Base-by-base conservation (phyloP, 37 sponge, comb jelly and placozoan species). In the Haliclona indistincta region DNA sequence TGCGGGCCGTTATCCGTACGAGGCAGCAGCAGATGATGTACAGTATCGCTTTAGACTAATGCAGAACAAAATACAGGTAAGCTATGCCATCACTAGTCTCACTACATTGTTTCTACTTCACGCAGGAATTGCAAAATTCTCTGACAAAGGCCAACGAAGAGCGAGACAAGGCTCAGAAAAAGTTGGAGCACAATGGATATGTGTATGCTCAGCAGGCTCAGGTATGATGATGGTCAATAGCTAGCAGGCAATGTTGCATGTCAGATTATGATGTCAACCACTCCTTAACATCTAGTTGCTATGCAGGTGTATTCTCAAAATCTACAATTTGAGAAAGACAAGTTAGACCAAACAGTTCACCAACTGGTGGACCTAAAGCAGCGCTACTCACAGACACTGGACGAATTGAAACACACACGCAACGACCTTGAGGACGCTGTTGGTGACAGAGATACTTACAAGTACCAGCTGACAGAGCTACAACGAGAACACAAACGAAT, bases 401-500 rank as follows among this genome's bases (percentile, higher is more conserved):
- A 47, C 8, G 49, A 47, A 47, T 13, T 47, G 13, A 47, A 47
- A 13, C 8, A 13, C 8, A 13, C 13, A n/a, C 22, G 11, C 60
- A 58, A 26, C n/a, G 60, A 58, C 0, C 61, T 81, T 34, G 83
- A 82, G 38, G 71, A 72, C 37, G 75, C 49, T 15, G 83, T 74
- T 19, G 58, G 55, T 36, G 83, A 82, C 35, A 38, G 83, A 30
- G 69, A 82, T 38, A 55, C 65, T 67, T 39, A 74, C 38, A 38
- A 56, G 8, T 82, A 84, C 65, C 69, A 71, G 40, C 72, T 84
- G 38, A 52, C 71, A 2, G 85, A 77, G 78, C 45, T 23, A 17
- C 70, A 84, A 55, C 38, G 85, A 5, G 85, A 84, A 43, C 43
- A 71, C 20, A 70, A 84, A 29, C 26, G 71, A 38, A 64, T 84